phyloP scores from a whole-genome alignment of 1,140 invertebrate genomes.

The Teleogryllus occipitalis region DNA sequence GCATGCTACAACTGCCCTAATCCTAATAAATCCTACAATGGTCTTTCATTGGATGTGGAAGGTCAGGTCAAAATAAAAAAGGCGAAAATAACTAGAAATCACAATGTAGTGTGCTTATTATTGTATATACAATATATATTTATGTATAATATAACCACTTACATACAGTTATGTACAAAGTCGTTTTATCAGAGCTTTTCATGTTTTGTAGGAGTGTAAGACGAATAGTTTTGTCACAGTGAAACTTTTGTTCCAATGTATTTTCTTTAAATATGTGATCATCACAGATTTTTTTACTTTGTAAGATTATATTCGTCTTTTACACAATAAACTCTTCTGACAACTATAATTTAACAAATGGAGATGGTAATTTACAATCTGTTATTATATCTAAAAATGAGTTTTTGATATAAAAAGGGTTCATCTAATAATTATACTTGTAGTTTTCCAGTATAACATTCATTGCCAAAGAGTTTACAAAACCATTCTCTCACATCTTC shows the following conservation, averaged over 20 bases:
- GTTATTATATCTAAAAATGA: neutral
- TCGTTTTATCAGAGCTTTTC: neutral
- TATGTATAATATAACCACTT: slow-evolving; percentile 1
- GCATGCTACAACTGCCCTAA: too few relatives aligned
- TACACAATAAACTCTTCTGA: slow-evolving; percentile 1
- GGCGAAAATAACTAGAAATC: neutral
- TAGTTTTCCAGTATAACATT: neutral
- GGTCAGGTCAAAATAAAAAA: neutral
- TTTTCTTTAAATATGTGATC: neutral
- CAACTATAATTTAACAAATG: slow-evolving; percentile 6
- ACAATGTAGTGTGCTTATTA: slow-evolving; percentile 5
- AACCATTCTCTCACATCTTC: neutral
- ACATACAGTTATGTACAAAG: neutral
- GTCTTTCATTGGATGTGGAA: too few relatives aligned
- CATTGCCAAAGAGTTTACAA: neutral
- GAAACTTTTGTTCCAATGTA: neutral
- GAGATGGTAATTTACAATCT: slow-evolving; percentile 1
- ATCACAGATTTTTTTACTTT: neutral
- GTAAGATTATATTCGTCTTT: neutral
- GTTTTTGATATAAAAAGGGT: neutral
- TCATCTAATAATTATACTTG: neutral
- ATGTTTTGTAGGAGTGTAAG: neutral
- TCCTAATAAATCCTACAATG: too few relatives aligned
- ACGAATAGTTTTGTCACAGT: neutral
- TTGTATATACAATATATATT: neutral